A percentile compares a stretch with the other conserved stretches of the same genome.
Evolutionary conservation across 2,113 vertebrate genomes (phyloP).

Genomic region (Periophthalmus modestus): DNA sequence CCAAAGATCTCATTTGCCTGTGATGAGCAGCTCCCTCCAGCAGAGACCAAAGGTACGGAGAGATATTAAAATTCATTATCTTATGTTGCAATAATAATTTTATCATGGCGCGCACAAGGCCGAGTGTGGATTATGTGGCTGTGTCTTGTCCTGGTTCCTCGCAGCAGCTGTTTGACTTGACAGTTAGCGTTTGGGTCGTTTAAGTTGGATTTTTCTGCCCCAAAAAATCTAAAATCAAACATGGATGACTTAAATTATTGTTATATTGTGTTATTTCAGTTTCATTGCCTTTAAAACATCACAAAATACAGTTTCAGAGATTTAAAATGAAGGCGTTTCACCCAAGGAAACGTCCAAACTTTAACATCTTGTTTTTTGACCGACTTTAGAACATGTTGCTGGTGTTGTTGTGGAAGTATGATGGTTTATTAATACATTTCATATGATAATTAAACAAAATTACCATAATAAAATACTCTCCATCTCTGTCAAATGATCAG

Average conservation of each 20-base stretch:
- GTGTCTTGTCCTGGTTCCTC: neutral
- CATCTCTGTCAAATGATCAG: no score
- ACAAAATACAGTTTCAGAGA: neutral
- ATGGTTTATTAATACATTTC: no score
- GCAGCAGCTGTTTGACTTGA: neutral
- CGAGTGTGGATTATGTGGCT: neutral
- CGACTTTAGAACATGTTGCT: no score
- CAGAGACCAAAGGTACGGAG: constrained; percentile 76
- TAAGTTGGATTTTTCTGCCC: neutral
- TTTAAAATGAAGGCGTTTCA: no score
- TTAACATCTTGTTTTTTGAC: no score
- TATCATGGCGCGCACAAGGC: constrained; percentile 35
- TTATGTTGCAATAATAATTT: constrained; percentile 55
- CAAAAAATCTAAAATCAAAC: neutral
- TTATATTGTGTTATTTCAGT: no score
- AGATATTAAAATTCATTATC: constrained; percentile 66
- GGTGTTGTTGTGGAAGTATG: no score
- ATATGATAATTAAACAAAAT: no score
- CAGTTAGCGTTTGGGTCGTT: neutral
- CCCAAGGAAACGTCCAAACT: no score
- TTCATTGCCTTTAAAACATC: no score
- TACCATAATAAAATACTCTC: no score
- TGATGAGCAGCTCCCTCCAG: constrained; percentile 78
- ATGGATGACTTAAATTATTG: no score
- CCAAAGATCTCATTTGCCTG: constrained; percentile 77